phyloP scores from a whole-genome alignment of 64 coral and sea anemone genomes.

The Montipora foliosa region DNA sequence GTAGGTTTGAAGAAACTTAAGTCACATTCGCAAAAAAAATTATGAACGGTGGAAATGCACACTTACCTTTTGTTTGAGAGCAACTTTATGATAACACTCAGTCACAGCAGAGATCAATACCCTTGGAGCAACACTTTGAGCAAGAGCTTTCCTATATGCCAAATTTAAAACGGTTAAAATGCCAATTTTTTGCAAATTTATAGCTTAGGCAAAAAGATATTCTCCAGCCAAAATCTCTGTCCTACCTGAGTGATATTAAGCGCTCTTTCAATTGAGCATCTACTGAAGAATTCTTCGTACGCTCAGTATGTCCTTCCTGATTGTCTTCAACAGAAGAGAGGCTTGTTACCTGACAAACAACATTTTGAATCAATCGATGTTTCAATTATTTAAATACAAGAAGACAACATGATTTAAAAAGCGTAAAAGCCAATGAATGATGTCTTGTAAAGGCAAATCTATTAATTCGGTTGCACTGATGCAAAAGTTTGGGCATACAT shows the following conservation, averaged over 20 bases:
- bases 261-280: constrained; percentile 54
- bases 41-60: background rate
- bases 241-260: constrained; percentile 39
- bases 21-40: too few species aligned
- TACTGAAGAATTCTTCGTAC: constrained; percentile 45
- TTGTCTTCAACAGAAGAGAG: background rate
- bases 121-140: constrained; percentile 66
- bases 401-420: too few species aligned
- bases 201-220: background rate
- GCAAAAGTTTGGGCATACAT: too few species aligned
- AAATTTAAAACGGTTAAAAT: background rate
- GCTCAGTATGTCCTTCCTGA: constrained; percentile 2
- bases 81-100: constrained; percentile 70
- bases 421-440: too few species aligned
- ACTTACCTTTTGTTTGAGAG: constrained; percentile 44
- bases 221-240: background rate
- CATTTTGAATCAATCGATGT: too few species aligned
- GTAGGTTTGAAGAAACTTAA: too few species aligned
- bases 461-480: too few species aligned
- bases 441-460: too few species aligned
- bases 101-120: constrained; percentile 84
- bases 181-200: background rate
- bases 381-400: too few species aligned
- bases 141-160: constrained; percentile 62
- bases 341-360: constrained; percentile 3